phyloP scores from a whole-genome alignment of 2,888 invertebrate genomes.

The Merodon equestris region DNA sequence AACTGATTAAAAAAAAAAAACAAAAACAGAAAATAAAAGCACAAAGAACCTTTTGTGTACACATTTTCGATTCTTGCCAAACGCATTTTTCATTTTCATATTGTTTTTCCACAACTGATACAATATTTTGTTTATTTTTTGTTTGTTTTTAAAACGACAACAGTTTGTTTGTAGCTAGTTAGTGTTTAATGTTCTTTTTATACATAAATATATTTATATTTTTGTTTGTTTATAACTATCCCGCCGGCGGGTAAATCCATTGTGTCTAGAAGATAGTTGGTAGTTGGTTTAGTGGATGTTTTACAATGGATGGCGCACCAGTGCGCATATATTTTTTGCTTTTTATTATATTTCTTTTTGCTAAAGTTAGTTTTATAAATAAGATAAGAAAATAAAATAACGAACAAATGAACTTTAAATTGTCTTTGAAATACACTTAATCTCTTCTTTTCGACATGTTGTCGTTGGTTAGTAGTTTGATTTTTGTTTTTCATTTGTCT shows the following conservation, averaged over 20 bases:
- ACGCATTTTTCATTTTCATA: slow-evolving; percentile 42
- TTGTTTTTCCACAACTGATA: slow-evolving; percentile 2
- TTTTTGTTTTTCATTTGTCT: slow-evolving; percentile 14
- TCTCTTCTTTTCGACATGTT: slow-evolving; percentile 35
- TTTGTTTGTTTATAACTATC: slow-evolving; percentile 50
- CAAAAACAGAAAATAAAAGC: no score
- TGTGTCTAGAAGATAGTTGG: slow-evolving; percentile 31
- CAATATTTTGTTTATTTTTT: background rate
- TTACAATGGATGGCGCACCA: slow-evolving; percentile 61
- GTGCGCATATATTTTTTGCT: slow-evolving; percentile 53
- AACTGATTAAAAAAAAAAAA: slow-evolving; percentile 20
- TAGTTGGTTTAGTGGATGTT: slow-evolving; percentile 29
- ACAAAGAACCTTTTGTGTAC: slow-evolving; percentile 7
- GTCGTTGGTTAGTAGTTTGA: slow-evolving; percentile 33
- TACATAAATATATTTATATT: slow-evolving; percentile 21
- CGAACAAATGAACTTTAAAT: slow-evolving; percentile 6
- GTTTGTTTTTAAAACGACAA: slow-evolving; percentile 35
- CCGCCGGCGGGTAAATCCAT: slow-evolving; percentile 69
- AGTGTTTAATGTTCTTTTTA: slow-evolving; percentile 9
- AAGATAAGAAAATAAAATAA: slow-evolving; percentile 38
- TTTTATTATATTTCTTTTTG: slow-evolving; percentile 24
- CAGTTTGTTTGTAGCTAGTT: slow-evolving; percentile 32
- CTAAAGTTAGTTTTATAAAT: slow-evolving; percentile 45
- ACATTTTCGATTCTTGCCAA: slow-evolving; percentile 18
- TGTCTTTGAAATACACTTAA: slow-evolving; percentile 47